Base-by-base conservation (phyloP, 2,888 invertebrate species). In the Acrobasis repandana region DNA sequence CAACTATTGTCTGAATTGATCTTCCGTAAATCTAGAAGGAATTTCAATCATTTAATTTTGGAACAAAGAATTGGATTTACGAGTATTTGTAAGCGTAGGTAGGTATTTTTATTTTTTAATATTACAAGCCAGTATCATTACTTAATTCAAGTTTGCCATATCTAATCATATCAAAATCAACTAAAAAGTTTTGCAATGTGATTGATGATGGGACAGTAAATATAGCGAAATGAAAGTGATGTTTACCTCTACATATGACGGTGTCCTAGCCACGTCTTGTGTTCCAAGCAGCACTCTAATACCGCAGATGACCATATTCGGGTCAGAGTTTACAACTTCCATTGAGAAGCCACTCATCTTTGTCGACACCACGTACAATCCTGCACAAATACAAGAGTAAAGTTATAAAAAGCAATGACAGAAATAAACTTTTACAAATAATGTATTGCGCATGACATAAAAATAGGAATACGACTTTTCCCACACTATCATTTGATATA, bases 341-440 rank as follows among this genome's bases (percentile, higher is more conserved):
- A 99, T 92, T 1, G 95, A 95, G 81, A 99, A 99, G 10, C 98
- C 98, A 72, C 95, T 95, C 54, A 97, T 94, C 84, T 97, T 98
- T 0, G 98, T 97, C 36, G 97, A 98, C 1, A 97, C 98, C 20
- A 99, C 96, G 83, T 98, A 99, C 91, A 98, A 94, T 28, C 98
- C 98, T 75, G 51, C 15, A 8, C 8, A 58, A 52, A 28, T 28
- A 28, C 6, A 28, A 28, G 20, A 20, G 20, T 20, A 20, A 28
- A 28, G 28, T 28, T 28, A 6, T 28, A 5, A 28, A 28, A 28
- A 28, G 8, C 28, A 28, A 28, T 28, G 28, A 28, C 28, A 6
- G 6, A 28, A 28, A 5, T 5, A 28, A 28, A 5, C 28, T 28
- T 28, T 28, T 1, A 2, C 4, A n/a, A n/a, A n/a, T n/a, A n/a